These are phyloP conservation scores for Bruchidius siliquastri DNA, from an alignment of 2,888 invertebrate genomes.

Conservation along the genomic window DNA sequence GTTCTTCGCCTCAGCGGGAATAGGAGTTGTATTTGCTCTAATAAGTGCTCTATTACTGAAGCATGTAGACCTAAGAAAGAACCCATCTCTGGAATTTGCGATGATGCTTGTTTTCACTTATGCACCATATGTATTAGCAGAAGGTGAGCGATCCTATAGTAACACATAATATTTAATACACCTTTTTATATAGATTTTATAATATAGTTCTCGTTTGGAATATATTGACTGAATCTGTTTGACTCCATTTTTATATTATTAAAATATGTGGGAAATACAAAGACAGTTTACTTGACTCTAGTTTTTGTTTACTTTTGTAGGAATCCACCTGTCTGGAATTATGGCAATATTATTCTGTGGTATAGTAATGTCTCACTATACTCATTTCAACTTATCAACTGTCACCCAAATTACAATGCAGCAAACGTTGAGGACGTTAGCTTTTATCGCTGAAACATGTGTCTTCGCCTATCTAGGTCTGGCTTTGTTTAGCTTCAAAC, in stretches of 20 bases:
- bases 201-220: too few relatives aligned
- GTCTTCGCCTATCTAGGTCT: slow-evolving; percentile 97
- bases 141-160: slow-evolving; percentile 50
- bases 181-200: too few relatives aligned
- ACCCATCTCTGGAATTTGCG: slow-evolving; percentile 97
- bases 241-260: too few relatives aligned
- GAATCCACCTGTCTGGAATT: slow-evolving; percentile 71
- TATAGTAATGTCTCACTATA: slow-evolving; percentile 99
- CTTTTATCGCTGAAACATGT: slow-evolving; percentile 97
- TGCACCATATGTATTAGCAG: slow-evolving; percentile 95
- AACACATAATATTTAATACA: too few relatives aligned
- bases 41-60: slow-evolving; percentile 89
- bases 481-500: slow-evolving; percentile 91
- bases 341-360: slow-evolving; percentile 99
- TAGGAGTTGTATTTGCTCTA: slow-evolving; percentile 92
- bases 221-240: too few relatives aligned
- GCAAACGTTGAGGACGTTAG: slow-evolving; percentile 94
- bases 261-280: too few relatives aligned
- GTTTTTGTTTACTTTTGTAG: not conserved
- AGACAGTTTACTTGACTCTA: too few relatives aligned
- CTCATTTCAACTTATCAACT: slow-evolving; percentile 96
- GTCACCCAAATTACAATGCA: slow-evolving; percentile 99
- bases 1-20: slow-evolving; percentile 98
- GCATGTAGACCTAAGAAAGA: slow-evolving; percentile 92
- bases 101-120: slow-evolving; percentile 98